Evolutionary conservation across 2,113 vertebrate genomes (phyloP).

Genomic region (Herpailurus yagouaroundi): DNA sequence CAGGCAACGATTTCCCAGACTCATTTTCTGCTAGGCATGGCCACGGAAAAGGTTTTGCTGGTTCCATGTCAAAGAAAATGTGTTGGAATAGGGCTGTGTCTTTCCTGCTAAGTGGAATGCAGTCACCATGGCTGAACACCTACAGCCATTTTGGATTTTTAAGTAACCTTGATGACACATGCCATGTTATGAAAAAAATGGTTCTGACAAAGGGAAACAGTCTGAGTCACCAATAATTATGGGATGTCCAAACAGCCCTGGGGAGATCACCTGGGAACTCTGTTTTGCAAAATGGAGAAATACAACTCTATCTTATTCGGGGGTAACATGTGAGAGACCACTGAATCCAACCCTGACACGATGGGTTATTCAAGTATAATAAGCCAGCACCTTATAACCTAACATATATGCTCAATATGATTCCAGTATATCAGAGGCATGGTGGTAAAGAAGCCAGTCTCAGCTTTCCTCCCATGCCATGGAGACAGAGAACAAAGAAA

Average conservation of each 20-base stretch:
- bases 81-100: not conserved
- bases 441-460: not conserved
- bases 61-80: not conserved
- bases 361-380: rapidly evolving
- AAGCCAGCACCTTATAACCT: not conserved
- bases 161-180: not conserved
- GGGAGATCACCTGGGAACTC: too few relatives aligned
- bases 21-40: not conserved
- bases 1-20: not conserved
- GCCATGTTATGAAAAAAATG: not conserved
- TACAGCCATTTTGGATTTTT: rapidly evolving
- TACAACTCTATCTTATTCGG: not conserved
- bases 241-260: not conserved
- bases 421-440: rapidly evolving
- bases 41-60: not conserved
- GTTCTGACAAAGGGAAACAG: not conserved
- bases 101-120: not conserved
- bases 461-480: too few relatives aligned
- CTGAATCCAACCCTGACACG: rapidly evolving
- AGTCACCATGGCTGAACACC: rapidly evolving
- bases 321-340: not conserved
- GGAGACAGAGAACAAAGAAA: not conserved
- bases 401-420: not conserved
- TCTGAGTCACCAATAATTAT: not conserved
- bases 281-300: not conserved